Conservation (phyloP, 1,140 invertebrate genomes). For the Wiebesia pumilae region DNA sequence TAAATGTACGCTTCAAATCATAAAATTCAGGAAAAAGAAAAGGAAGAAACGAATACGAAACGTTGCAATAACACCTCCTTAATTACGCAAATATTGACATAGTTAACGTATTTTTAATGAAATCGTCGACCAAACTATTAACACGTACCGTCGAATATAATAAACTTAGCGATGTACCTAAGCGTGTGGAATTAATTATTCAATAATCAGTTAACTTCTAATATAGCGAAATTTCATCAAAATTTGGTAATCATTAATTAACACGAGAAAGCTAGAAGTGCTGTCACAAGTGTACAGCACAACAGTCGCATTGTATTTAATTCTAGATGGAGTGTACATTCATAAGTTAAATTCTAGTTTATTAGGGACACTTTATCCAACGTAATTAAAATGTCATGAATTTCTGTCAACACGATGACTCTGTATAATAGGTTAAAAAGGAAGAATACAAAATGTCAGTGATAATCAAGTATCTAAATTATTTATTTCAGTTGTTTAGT, state of each 20-base stretch:
- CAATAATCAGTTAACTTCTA: background rate
- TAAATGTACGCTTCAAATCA: too few relatives aligned
- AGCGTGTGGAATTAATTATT: background rate
- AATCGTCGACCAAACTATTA: background rate
- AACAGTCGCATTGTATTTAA: background rate
- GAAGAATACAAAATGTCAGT: background rate
- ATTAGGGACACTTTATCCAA: background rate
- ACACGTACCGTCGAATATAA: background rate
- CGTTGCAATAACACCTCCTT: too few relatives aligned
- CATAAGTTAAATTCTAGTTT: background rate
- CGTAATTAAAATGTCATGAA: background rate
- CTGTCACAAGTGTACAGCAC: background rate
- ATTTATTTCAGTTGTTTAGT: background rate
- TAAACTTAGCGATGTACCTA: background rate
- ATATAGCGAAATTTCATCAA: background rate
- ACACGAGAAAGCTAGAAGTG: background rate
- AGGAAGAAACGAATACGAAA: too few relatives aligned
- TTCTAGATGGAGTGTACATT: background rate
- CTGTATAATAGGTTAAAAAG: background rate
- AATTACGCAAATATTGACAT: background rate
- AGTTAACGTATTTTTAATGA: background rate
- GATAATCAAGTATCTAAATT: background rate
- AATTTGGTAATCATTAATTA: too few relatives aligned
- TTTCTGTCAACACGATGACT: too few relatives aligned
- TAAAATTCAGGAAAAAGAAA: too few relatives aligned